phyloP scores from a whole-genome alignment of 2,113 vertebrate species.

The Grantiella picta region DNA sequence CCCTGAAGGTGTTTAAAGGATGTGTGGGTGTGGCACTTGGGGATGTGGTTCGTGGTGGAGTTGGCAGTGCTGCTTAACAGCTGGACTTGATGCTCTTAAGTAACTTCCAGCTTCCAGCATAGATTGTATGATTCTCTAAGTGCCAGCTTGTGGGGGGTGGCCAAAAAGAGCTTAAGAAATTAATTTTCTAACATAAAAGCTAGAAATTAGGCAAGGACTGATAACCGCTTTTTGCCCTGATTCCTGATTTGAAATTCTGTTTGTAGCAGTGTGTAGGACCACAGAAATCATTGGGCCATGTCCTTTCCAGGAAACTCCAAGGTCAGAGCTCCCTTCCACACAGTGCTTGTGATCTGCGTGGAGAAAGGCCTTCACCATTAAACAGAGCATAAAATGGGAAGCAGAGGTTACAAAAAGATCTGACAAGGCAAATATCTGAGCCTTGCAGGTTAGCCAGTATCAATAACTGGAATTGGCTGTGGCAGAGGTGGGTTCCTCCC shows the following conservation, averaged over 20 bases:
- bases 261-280: background rate
- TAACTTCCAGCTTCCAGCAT: background rate
- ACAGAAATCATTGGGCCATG: rapidly evolving
- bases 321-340: background rate
- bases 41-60: background rate
- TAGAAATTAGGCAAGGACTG: background rate
- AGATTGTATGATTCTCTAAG: rapidly evolving
- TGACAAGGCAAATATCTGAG: rapidly evolving
- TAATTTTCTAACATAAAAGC: background rate
- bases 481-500: background rate
- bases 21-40: too few species aligned
- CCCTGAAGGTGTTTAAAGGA: too few species aligned
- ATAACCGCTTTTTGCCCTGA: rapidly evolving
- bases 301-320: background rate
- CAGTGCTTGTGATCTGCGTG: rapidly evolving
- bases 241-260: background rate
- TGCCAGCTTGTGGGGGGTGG: background rate
- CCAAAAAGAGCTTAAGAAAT: background rate
- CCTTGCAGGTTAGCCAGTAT: too few species aligned
- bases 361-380: background rate
- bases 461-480: background rate
- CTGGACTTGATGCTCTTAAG: background rate
- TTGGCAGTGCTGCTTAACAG: too few species aligned
- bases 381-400: background rate
- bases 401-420: background rate